Percentiles rank a stretch among this genome's conserved stretches.
phyloP scores from a whole-genome alignment of 2,888 invertebrate species.

The Eupithecia subfuscata region DNA sequence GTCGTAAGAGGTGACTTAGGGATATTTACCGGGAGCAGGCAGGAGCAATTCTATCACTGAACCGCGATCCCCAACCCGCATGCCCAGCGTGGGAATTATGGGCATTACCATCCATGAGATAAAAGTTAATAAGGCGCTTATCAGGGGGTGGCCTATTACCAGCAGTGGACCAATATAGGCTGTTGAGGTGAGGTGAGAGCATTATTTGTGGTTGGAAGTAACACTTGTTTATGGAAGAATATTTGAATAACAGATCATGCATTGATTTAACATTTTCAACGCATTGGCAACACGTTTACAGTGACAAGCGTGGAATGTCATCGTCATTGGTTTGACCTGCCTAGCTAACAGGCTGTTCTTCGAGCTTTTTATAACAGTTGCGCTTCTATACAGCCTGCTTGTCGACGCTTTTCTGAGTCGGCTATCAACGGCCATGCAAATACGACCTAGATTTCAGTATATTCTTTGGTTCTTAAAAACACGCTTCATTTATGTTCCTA shows the following conservation, averaged over 20 bases:
- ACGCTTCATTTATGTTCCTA: constrained; percentile 8
- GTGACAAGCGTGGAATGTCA: background rate
- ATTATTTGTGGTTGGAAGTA: background rate
- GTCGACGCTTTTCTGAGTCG: background rate
- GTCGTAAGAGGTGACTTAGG: too few species aligned
- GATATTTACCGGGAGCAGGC: too few species aligned
- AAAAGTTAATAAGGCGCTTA: too few species aligned
- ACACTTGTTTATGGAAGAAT: background rate
- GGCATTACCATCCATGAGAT: too few species aligned
- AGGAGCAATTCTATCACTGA: too few species aligned
- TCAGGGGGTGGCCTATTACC: too few species aligned
- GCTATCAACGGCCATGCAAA: constrained; percentile 22
- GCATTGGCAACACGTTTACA: background rate
- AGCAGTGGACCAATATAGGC: too few species aligned
- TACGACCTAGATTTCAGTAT: constrained; percentile 26
- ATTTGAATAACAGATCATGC: background rate
- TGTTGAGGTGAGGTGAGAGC: background rate
- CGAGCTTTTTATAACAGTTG: background rate
- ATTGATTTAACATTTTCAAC: background rate
- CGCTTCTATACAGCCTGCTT: background rate
- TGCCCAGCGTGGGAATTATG: too few species aligned
- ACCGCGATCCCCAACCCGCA: too few species aligned
- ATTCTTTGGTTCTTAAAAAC: constrained; percentile 14
- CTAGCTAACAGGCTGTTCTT: too few species aligned
- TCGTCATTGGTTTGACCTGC: too few species aligned